phyloP scores from a whole-genome alignment of 2,888 invertebrate species.

The Drosophila colorata region DNA sequence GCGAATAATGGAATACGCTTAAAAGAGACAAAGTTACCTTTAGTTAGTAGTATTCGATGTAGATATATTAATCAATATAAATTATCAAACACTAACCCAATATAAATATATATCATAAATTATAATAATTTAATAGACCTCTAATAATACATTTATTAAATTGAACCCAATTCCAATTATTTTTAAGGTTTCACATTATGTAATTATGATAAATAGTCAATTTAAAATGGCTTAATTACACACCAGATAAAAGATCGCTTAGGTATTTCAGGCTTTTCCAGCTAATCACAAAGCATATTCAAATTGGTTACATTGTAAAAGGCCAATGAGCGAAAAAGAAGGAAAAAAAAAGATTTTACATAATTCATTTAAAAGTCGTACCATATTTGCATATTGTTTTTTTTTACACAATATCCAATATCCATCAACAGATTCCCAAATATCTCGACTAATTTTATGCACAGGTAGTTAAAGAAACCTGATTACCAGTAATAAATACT shows the following conservation, averaged over 20 bases:
- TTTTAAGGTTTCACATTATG: slow-evolving; percentile 2
- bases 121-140: neutral
- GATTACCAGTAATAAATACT: slow-evolving; percentile 31
- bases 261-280: slow-evolving; percentile 12
- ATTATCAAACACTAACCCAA: no score
- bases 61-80: neutral
- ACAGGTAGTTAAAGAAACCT: slow-evolving; percentile 44
- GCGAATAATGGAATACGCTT: slow-evolving; percentile 30
- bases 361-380: slow-evolving; percentile 19
- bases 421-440: slow-evolving; percentile 16
- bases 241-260: neutral
- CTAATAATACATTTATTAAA: neutral
- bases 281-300: slow-evolving; percentile 28
- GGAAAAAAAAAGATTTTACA: slow-evolving; percentile 10
- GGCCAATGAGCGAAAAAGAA: neutral
- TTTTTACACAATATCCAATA: neutral
- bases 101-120: neutral
- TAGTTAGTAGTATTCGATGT: neutral
- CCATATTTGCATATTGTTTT: slow-evolving; percentile 21
- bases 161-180: neutral
- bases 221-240: slow-evolving; percentile 11
- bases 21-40: neutral
- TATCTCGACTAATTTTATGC: slow-evolving; percentile 38
- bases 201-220: slow-evolving; percentile 13
- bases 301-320: slow-evolving; percentile 30